Evolutionary conservation across 2,888 invertebrate species (phyloP).

Genomic region (Phytoseiulus persimilis): DNA sequence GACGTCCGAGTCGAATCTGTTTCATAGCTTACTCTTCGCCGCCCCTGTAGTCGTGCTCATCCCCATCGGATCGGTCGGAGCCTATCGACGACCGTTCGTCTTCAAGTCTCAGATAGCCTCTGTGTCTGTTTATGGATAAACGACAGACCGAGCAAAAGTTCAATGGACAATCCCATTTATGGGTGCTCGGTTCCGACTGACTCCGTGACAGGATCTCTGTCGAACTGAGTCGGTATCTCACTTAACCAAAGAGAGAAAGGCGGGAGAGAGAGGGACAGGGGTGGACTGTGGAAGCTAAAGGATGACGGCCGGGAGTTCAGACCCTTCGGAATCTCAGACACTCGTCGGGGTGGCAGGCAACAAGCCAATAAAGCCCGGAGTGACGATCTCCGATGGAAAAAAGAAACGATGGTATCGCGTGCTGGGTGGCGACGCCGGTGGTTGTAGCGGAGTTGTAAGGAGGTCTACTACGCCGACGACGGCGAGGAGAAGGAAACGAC

Average conservation of each 20-base stretch:
- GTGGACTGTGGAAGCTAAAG: not conserved
- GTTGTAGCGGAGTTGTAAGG: not conserved
- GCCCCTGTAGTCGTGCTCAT: not conserved
- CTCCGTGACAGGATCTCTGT: not conserved
- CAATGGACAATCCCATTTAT: not conserved
- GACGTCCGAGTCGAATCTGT: constrained; percentile 5
- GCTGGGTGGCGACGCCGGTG: not conserved
- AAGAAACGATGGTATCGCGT: not conserved
- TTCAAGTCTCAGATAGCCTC: not conserved
- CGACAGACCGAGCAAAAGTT: not conserved
- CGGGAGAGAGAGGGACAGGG: not conserved
- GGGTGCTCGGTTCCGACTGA: not conserved
- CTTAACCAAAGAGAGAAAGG: not conserved
- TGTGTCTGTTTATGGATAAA: not conserved
- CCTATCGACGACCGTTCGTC: not conserved
- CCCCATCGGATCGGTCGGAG: not conserved
- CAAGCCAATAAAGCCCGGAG: not conserved
- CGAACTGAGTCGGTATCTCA: not conserved
- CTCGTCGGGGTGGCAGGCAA: not conserved
- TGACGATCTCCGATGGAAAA: not conserved
- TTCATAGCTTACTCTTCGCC: not conserved
- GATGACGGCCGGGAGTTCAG: not conserved
- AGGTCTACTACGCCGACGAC: not conserved
- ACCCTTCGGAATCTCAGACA: not conserved
- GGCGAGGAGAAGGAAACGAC: not conserved